phyloP scores from a whole-genome alignment of 2,888 invertebrate species.

The Epirrhoe alternata region DNA sequence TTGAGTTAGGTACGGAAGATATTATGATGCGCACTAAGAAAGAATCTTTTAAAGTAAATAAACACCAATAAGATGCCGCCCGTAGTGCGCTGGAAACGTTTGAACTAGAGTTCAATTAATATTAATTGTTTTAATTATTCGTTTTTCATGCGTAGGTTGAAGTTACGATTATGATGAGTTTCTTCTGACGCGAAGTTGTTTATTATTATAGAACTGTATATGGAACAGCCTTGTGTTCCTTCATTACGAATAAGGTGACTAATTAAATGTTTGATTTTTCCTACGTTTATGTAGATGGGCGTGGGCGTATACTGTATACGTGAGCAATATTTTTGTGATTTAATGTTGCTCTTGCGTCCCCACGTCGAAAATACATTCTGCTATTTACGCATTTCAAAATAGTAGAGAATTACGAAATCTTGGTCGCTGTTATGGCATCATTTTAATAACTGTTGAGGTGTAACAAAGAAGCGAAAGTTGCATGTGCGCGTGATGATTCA shows the following conservation, averaged over 20 bases:
- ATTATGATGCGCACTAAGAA: too few relatives aligned
- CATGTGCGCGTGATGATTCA: conserved; percentile 56
- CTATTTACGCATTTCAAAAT: background rate
- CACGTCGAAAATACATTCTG: conserved; percentile 25
- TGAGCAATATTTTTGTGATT: conserved; percentile 62
- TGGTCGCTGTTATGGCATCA: conserved; percentile 44
- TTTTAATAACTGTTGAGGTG: conserved; percentile 55
- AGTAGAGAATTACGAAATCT: conserved; percentile 14
- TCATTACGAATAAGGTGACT: conserved; percentile 74
- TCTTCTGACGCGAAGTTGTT: conserved; percentile 75
- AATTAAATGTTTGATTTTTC: conserved; percentile 81
- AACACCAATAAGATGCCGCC: background rate
- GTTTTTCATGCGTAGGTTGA: conserved; percentile 74
- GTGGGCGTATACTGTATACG: conserved; percentile 66
- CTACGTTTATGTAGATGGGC: conserved; percentile 67
- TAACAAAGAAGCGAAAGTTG: conserved; percentile 71
- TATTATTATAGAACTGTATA: conserved; percentile 75
- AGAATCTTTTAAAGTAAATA: background rate
- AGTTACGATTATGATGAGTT: conserved; percentile 79
- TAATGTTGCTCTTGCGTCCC: conserved; percentile 48
- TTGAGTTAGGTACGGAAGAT: too few relatives aligned
- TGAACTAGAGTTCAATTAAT: conserved; percentile 8
- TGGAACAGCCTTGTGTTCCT: conserved; percentile 76
- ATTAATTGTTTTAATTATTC: conserved; percentile 51
- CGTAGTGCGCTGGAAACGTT: conserved; percentile 6